These are phyloP conservation scores for Halictus rubicundus DNA, from an alignment of 1,140 invertebrate genomes.

Conservation along the genomic window DNA sequence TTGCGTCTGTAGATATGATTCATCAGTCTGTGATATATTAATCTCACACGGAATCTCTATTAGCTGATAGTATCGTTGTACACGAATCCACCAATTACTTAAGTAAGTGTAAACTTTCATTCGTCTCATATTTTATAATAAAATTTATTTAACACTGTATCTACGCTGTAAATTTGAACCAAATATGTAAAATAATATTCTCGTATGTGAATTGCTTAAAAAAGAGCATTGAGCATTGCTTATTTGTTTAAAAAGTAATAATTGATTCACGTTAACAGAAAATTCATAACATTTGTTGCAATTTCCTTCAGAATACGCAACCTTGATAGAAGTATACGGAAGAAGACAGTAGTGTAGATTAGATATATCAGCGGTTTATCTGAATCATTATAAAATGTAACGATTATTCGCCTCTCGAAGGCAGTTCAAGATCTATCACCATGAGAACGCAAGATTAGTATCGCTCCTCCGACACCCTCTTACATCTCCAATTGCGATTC, in stretches of 20 bases:
- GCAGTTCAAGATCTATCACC: too few relatives aligned
- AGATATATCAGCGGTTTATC: slow-evolving; percentile 7
- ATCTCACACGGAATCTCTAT: background rate
- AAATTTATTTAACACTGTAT: too few relatives aligned
- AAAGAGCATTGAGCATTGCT: too few relatives aligned
- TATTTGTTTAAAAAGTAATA: too few relatives aligned
- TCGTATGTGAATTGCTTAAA: too few relatives aligned
- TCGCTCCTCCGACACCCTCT: background rate
- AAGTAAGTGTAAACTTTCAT: too few relatives aligned
- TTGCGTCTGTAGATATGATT: background rate
- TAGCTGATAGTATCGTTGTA: background rate
- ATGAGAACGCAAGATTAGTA: background rate
- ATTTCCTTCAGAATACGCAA: background rate
- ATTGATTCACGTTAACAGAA: background rate
- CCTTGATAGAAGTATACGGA: background rate
- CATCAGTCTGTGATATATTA: background rate
- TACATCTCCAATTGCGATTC: too few relatives aligned
- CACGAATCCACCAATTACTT: too few relatives aligned
- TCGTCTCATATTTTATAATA: too few relatives aligned
- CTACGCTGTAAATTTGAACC: too few relatives aligned
- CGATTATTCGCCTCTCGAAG: background rate
- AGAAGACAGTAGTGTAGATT: slow-evolving; percentile 9
- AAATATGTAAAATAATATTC: too few relatives aligned
- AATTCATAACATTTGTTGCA: background rate
- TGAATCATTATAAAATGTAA: background rate